A percentile compares a stretch with the other conserved stretches of the same genome.
These are phyloP conservation scores for Aspidiotus destructor DNA, from an alignment of 2,888 invertebrate genomes.

Conservation along the genomic window DNA sequence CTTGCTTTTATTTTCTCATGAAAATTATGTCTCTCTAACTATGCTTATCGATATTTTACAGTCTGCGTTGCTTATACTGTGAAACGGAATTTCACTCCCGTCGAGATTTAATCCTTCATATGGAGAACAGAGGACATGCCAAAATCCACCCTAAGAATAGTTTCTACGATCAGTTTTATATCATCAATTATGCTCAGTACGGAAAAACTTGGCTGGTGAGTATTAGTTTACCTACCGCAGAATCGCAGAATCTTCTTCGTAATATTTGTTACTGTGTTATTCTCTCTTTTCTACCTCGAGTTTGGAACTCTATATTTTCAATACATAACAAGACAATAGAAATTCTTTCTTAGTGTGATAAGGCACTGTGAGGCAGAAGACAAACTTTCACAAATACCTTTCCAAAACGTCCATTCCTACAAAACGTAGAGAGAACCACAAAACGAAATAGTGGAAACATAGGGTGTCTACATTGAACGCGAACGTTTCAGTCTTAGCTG, in stretches of 20 bases:
- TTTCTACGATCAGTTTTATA: slow-evolving; percentile 76
- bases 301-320: too few species aligned
- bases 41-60: slow-evolving; percentile 39
- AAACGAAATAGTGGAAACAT: too few species aligned
- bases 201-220: slow-evolving; percentile 40
- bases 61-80: slow-evolving; percentile 78
- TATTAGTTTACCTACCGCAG: neutral
- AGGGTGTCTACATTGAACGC: too few species aligned
- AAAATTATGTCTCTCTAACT: neutral
- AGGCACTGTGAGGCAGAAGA: too few species aligned
- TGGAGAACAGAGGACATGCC: slow-evolving; percentile 93
- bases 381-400: too few species aligned
- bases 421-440: too few species aligned
- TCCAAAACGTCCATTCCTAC: too few species aligned
- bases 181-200: slow-evolving; percentile 48
- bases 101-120: slow-evolving; percentile 82
- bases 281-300: neutral
- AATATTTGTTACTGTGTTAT: neutral
- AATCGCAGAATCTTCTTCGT: too few species aligned
- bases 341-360: too few species aligned
- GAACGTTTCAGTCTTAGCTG: too few species aligned
- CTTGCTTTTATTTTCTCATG: neutral
- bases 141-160: slow-evolving; percentile 81
- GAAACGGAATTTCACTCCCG: slow-evolving; percentile 84
- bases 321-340: too few species aligned